phyloP scores from a whole-genome alignment of 2,888 invertebrate genomes.

The Eulithis testata region DNA sequence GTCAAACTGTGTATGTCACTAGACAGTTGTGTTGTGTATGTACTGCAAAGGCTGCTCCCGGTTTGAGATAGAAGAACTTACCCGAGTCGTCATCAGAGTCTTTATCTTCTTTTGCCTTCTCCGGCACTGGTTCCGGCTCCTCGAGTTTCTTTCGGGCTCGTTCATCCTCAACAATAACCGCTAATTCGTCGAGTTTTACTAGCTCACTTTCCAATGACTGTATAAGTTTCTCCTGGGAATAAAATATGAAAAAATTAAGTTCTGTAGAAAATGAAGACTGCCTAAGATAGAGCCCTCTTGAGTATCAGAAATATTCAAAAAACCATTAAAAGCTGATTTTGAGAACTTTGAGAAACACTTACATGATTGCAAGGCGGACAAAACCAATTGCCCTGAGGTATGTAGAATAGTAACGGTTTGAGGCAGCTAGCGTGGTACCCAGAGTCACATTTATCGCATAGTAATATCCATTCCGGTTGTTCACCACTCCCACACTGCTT shows the following conservation, averaged over 20 bases:
- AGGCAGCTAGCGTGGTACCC: constrained; percentile 99
- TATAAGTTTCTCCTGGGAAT: constrained; percentile 86
- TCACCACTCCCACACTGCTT: constrained; percentile 95
- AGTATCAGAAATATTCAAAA: no score
- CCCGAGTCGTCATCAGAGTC: constrained; percentile 72
- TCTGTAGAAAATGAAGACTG: no score
- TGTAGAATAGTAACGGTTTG: constrained; percentile 94
- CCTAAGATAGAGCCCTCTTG: no score
- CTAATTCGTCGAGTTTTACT: constrained; percentile 89
- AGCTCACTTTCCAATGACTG: constrained; percentile 90
- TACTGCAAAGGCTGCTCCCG: no score
- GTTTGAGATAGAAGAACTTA: constrained; percentile 56
- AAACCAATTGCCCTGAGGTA: constrained; percentile 99
- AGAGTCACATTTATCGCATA: constrained; percentile 97
- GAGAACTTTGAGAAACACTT: constrained; percentile 59
- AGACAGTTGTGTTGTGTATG: no score
- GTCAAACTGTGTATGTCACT: no score
- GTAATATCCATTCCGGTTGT: constrained; percentile 98
- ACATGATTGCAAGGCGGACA: constrained; percentile 99
- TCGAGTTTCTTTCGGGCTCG: constrained; percentile 67
- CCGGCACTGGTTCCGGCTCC: constrained; percentile 50
- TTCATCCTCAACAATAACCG: constrained; percentile 87
- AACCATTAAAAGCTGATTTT: background rate
- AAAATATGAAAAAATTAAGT: background rate
- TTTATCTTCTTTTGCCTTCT: constrained; percentile 32